Percentiles rank a stretch among this genome's conserved stretches.
phyloP scores from a whole-genome alignment of 2,113 vertebrate genomes.

The Dasyurus viverrinus region DNA sequence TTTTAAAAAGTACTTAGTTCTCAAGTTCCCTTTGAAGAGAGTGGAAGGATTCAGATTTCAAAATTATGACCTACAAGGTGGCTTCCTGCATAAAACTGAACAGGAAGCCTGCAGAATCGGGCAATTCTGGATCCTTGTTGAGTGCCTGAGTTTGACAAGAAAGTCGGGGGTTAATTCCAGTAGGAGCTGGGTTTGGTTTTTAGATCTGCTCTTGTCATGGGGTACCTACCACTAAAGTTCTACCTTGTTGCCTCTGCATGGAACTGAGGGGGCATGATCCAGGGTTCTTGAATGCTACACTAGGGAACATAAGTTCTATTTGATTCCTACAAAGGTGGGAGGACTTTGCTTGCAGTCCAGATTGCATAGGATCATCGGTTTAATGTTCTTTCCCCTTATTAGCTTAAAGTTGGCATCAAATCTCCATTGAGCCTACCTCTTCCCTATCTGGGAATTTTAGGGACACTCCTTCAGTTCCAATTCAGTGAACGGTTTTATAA shows the following conservation, averaged over 20 bases:
- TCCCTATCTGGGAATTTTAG: not conserved
- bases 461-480: not conserved
- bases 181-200: not conserved
- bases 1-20: constrained; percentile 22
- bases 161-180: not conserved
- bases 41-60: constrained; percentile 24
- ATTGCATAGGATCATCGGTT: not conserved
- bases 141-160: not conserved
- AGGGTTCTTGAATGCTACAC: not conserved
- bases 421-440: not conserved
- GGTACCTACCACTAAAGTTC: not conserved
- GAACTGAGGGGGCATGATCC: not conserved
- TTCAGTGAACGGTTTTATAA: not conserved
- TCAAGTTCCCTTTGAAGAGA: not conserved
- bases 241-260: not conserved
- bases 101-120: constrained; percentile 27
- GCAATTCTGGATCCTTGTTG: not conserved
- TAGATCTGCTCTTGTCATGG: not conserved
- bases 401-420: not conserved
- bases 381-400: not conserved
- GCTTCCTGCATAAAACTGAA: not conserved
- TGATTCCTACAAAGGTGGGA: not conserved
- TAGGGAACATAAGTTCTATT: not conserved
- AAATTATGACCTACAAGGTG: not conserved
- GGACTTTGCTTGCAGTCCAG: not conserved